phyloP scores from a whole-genome alignment of 2,888 invertebrate species.

The Furcula furcula region DNA sequence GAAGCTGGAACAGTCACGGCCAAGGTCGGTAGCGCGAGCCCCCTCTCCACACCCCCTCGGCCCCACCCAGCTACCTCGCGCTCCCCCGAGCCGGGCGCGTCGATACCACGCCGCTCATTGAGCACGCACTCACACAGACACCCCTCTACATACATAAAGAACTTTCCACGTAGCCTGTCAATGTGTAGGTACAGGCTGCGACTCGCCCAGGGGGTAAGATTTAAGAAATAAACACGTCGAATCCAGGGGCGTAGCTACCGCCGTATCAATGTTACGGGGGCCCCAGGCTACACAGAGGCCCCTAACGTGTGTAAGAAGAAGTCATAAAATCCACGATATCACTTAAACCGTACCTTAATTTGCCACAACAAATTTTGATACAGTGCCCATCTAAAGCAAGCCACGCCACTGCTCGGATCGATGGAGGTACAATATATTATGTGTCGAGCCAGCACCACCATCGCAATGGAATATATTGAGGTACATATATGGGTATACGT shows the following conservation, averaged over 20 bases:
- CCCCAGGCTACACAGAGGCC: too few relatives aligned
- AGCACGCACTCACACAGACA: constrained; percentile 42
- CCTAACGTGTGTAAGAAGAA: too few relatives aligned
- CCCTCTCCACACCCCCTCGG: constrained; percentile 26
- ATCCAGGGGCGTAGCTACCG: too few relatives aligned
- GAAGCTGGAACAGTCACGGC: constrained; percentile 67
- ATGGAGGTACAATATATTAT: constrained; percentile 30
- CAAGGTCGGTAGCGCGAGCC: constrained; percentile 69
- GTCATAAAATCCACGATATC: too few relatives aligned
- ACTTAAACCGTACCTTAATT: too few relatives aligned
- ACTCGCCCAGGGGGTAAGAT: constrained; percentile 15
- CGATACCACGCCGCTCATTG: constrained; percentile 58
- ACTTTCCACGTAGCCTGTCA: constrained; percentile 33
- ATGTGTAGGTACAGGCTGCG: constrained; percentile 22
- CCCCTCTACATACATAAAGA: constrained; percentile 18
- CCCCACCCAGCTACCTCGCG: too few relatives aligned
- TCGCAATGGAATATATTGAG: constrained; percentile 23
- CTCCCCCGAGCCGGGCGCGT: constrained; percentile 26
- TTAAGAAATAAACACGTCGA: constrained; percentile 34
- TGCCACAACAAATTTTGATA: too few relatives aligned
- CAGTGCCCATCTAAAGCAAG: too few relatives aligned
- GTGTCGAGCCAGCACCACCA: constrained; percentile 8
- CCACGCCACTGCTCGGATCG: too few relatives aligned
- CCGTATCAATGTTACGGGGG: too few relatives aligned
- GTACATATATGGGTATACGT: constrained; percentile 9